Evolutionary conservation across 53 echinoderm and acorn worm species (phyloP), one percentile per base, ranked within the genome.

Genomic region (Stichopus horrens): DNA sequence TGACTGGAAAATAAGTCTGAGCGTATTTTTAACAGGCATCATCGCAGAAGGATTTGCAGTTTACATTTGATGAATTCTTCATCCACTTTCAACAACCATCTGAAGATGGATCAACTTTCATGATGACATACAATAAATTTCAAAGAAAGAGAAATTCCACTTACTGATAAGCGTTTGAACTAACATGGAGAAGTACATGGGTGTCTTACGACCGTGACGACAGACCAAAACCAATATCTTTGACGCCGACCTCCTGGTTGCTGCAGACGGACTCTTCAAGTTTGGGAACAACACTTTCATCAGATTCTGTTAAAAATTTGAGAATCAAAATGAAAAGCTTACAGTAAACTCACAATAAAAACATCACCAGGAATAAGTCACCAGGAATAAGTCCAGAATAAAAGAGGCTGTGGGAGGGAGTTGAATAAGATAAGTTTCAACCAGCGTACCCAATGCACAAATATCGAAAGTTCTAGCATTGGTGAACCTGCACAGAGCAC

Each of bases 211-310:
- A 7, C 95, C 95, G 67, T 97, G 91, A 52, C 92, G 92, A 87
- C 97, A 97, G 54, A 97, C 92, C 59, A 95, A 53, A 10, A 90
- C 93, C 20, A 97, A 88, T 59, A 93, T 95, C 55, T 89, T 91
- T 20, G 97, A 95, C n/a, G 97, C 95, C 0, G 97, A 94, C 67
- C 97, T 86, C 57, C 97, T 89, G 11, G 97, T 97, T 55, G 97
- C 95, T 60, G 97, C 95, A 53, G 97, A 97, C 1, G 94, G 71
- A 67, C 93, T 90, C 91, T 97, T 93, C 53, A 97, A 74, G 83
- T 95, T 97, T 1, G 97, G 97, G 88, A 91, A 97, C 73, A 97
- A 86, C 37, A 95, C 95, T 83, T 97, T 97, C 95, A 94, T 95
- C 90, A 97, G 86, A 68, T 95, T 93, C 97, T 97, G 87, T 53